Conservation (phyloP, 2,113 vertebrate species). For the Clinocottus analis region DNA sequence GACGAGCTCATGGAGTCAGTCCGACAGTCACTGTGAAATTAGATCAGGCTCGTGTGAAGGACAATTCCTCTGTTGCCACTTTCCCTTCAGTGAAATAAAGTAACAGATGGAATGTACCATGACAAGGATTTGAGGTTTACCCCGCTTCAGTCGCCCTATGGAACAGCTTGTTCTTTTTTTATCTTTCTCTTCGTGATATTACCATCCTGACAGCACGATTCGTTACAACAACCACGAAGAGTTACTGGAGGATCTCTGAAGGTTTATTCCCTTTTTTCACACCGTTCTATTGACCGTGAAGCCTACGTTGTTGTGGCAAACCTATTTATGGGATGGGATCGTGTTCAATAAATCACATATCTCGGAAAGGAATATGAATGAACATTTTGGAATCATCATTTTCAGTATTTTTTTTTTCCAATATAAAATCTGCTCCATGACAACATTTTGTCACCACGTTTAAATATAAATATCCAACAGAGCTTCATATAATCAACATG, state of each 20-base stretch:
- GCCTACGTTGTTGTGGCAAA: too few species aligned
- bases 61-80: constrained; percentile 17
- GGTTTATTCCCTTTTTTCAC: too few species aligned
- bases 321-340: neutral
- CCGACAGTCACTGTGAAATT: constrained; percentile 31
- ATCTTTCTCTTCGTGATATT: neutral
- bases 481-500: too few species aligned
- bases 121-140: constrained; percentile 27
- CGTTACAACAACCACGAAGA: neutral
- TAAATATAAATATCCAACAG: neutral
- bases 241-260: neutral
- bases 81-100: constrained; percentile 25
- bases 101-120: constrained; percentile 37
- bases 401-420: neutral
- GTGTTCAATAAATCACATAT: neutral
- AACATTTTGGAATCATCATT: too few species aligned
- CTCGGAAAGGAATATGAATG: neutral
- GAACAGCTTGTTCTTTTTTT: neutral
- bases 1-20: neutral
- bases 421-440: neutral
- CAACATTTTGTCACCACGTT: neutral
- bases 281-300: too few species aligned
- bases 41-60: constrained; percentile 38
- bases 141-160: neutral
- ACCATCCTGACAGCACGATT: neutral